Base-by-base conservation (phyloP, 2,888 invertebrate species). In the Xanthia togata region DNA sequence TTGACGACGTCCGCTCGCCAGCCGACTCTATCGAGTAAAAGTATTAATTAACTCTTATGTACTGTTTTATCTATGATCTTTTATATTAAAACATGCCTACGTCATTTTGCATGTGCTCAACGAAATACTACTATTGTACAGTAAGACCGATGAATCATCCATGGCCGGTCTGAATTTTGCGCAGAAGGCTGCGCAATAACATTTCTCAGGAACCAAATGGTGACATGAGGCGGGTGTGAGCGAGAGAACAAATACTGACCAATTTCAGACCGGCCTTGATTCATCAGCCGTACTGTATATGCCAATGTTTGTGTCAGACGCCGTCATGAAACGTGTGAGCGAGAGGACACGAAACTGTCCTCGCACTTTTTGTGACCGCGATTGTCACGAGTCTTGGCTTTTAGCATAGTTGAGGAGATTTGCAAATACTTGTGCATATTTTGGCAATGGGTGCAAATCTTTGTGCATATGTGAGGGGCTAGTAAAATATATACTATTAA, bases 1-100 rank as follows among this genome's bases (percentile, higher is more conserved):
- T 99, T 81, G 99, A 99, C 93, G 99, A 99, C 93, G 98, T 99
- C 60, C 97, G 97, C 79, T 97, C 97, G 8, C 97, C 97, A 8
- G 96, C 97, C 0, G 97, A 97, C 83, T 87, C 92, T 20, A 93
- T 96, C 70, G 92, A 96, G 57, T 96, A 94, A 82, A 80, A 76
- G 76, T 83, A 78, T 82, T 82, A 80, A 65, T 80, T 62, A 71
- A 63, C 70, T 41, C 31, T 73, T 70, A 81, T 77, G 64, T 81
- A 80, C 68, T 73, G 59, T 83, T 78, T 69, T 73, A 78, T 67
- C 60, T 84, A 83, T 81, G 78, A 83, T 83, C 73, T 84, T 84
- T 83, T 72, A 57, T 80, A 73, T 80, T 83, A 57, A 79, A 83
- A 76, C 73, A 65, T 63, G 73, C 76, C 72, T 83, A 50, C 8